Evolutionary conservation across 2,888 invertebrate genomes (phyloP), one percentile per base, ranked within the genome.

Genomic region (Drosophila demipolita): DNA sequence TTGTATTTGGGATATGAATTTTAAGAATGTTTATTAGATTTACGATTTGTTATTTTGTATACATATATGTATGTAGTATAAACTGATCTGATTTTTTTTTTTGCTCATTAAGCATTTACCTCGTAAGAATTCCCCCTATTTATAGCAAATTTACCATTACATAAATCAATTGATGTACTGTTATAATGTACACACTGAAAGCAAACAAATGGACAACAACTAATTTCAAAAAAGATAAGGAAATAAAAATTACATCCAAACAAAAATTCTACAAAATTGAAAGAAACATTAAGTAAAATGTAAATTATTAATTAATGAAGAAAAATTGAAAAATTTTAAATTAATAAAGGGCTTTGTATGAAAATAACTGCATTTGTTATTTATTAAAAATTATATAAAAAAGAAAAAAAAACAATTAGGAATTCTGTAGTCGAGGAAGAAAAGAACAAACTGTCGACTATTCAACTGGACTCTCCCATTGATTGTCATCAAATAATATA

Each of bases 331-430:
- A 78, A 85, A 88, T 83, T 90, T 90, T 80, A 90, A 89, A 67
- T 88, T 90, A 90, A 88, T 84, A 89, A 90, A 85, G 90, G 82
- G 89, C 90, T 90, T 90, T 90, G 89, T 90, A 89, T 83, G 82
- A 88, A 89, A 81, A 72, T 3, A 38, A 23, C 20, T 6, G 8
- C 3, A 20, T 15, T 0, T 53, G 20, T 20, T 15, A 53, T 52
- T n/a, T 7, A 12, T 8, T 32, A 8, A 20, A 45, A 8, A 4
- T 45, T 8, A 29, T 29, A 29, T 29, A 4, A 0, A 3, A 1
- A 7, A 7, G 2, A n/a, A 6, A 40, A 40, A n/a, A 40, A 9
- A 3, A 12, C 12, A 20, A 7, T 45, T 42, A 20, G 9, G 11
- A 20, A 42, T 42, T 12, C 20, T 12, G 20, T 1, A 12, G 20